Evolutionary conservation across 92 coral and sea anemone species (phyloP).

Genomic region (Montipora capitata): DNA sequence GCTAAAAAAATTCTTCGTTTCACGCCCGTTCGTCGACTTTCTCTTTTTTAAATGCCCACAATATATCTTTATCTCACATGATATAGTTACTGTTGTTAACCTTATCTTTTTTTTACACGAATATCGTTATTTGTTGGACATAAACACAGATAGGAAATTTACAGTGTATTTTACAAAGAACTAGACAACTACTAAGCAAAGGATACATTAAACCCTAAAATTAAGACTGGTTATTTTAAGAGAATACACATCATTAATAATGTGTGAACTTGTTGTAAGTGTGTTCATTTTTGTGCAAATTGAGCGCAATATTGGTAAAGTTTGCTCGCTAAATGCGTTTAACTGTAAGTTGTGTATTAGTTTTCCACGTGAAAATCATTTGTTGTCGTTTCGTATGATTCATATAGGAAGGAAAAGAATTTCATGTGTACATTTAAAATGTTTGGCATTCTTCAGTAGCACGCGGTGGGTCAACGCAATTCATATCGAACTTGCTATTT

Average conservation of each 20-base stretch:
- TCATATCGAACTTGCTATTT: neutral
- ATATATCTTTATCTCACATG: too few species aligned
- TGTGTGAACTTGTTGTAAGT: neutral
- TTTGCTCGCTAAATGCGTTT: neutral
- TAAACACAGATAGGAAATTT: too few species aligned
- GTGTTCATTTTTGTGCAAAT: neutral
- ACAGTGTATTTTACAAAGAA: too few species aligned
- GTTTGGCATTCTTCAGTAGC: neutral
- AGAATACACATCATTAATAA: neutral
- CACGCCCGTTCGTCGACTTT: too few species aligned
- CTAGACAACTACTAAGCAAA: too few species aligned
- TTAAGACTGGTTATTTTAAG: neutral
- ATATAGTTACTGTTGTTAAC: too few species aligned
- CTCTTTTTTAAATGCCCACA: too few species aligned
- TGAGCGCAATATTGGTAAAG: slow-evolving; percentile 12
- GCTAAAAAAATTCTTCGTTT: too few species aligned
- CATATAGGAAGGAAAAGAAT: neutral
- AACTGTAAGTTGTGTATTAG: neutral
- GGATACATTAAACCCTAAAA: too few species aligned
- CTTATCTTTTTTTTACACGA: too few species aligned
- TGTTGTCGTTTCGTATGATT: neutral
- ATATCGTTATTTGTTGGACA: too few species aligned
- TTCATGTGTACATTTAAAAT: too few species aligned
- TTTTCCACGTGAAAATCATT: neutral
- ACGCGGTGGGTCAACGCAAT: neutral